Base-by-base conservation (phyloP, 2,113 vertebrate genomes). In the Nyctibius bracteatus region DNA sequence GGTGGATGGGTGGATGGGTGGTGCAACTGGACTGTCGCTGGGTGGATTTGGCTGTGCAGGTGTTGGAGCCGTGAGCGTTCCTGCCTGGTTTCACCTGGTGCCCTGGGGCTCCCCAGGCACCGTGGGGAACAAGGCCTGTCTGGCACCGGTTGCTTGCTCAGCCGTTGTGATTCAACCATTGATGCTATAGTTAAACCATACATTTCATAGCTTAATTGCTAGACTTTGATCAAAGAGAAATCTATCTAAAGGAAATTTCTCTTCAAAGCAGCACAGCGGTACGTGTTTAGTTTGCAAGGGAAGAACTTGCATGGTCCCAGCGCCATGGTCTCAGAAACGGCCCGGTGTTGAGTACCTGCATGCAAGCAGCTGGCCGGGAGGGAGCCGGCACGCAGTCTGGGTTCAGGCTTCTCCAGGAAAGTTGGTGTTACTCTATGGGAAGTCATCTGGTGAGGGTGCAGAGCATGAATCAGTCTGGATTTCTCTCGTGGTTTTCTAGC, bases 111-210 rank as follows among this genome's bases (percentile, higher is more conserved):
- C 33, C 58, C 54, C 85, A 52, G 70, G 70, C 62, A 30, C 79
- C 1, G 3, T 16, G 52, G 33, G 70, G 66, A 68, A 31, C 22
- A 12, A 15, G 46, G 43, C 8, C 82, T n/a, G 88, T 71, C 94
- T 96, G 88, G 77, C 54, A 25, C 73, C 11, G 49, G 12, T 7
- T 93, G 92, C 88, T 85, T 68, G 80, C 91, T 94, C 91, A 95
- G 86, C 72, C 2, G 0, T 7, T 75, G 74, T 95, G 94, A 88
- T 90, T 96, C 94, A 95, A 8, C 91, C 83, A 54, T 62, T 92
- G 94, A 62, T 92, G 94, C 70, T 62, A 7, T 5, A 89, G 88
- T 68, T 43, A 72, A 86, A 80, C 44, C 43, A n/a, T 43, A 15
- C 65, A 14, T 68, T 93, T 94, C 68, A 52, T 33, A 37, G 46